Evolutionary conservation across 2,797 vertebrate species (phyloP).

Genomic region (Gallinago nigripennis): DNA sequence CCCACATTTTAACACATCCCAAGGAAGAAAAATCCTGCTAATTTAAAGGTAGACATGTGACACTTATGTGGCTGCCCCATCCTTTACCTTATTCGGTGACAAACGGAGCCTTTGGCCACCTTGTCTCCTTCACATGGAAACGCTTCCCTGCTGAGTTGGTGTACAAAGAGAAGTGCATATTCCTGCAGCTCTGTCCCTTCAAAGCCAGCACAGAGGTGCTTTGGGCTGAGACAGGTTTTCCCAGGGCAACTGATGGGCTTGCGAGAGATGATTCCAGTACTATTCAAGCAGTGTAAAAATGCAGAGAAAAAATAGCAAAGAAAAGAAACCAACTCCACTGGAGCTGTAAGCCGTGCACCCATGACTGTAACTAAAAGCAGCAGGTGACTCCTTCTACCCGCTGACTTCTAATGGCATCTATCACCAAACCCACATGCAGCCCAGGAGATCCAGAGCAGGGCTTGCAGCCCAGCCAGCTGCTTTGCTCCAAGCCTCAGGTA

Average conservation of each 20-base stretch:
- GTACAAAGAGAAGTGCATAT: neutral
- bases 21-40: neutral
- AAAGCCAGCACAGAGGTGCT: neutral
- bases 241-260: neutral
- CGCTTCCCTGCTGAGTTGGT: neutral
- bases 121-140: neutral
- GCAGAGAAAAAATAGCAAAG: neutral
- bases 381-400: neutral
- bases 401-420: neutral
- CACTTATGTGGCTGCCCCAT: fast-evolving
- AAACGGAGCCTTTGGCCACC: neutral
- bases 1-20: neutral
- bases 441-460: neutral
- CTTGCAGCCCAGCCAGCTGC: neutral
- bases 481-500: neutral
- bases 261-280: fast-evolving
- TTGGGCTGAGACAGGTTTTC: neutral
- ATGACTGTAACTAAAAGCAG: neutral
- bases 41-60: neutral
- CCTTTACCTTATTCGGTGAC: neutral
- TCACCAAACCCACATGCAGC: neutral
- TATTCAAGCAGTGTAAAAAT: neutral
- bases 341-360: neutral
- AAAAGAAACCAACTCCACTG: neutral
- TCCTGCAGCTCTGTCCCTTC: neutral